Evolutionary conservation across 2,113 vertebrate species (phyloP).

Genomic region (Rafetus swinhoei): DNA sequence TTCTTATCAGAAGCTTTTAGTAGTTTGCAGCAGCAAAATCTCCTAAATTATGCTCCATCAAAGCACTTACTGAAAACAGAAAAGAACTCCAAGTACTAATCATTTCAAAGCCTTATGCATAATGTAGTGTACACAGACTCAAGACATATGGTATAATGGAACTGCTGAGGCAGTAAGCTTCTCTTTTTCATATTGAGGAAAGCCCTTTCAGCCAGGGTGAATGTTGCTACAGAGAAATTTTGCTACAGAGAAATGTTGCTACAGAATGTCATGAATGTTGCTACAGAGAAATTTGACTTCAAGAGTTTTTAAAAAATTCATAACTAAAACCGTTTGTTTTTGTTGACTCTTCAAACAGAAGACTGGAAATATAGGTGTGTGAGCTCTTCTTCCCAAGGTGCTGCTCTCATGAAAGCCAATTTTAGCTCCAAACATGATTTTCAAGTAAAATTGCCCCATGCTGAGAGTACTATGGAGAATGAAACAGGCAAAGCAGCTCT

Average conservation of each 20-base stretch:
- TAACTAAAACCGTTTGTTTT: background rate
- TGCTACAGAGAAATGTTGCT: background rate
- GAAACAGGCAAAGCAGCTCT: background rate
- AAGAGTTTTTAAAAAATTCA: background rate
- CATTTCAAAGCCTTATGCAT: background rate
- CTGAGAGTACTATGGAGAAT: background rate
- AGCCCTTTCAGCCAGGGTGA: background rate
- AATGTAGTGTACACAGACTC: background rate
- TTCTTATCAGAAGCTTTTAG: background rate
- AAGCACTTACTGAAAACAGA: background rate
- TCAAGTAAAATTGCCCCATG: background rate
- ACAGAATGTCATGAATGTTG: background rate
- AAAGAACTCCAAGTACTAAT: background rate
- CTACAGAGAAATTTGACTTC: background rate
- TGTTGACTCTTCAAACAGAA: background rate
- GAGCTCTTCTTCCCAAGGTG: background rate
- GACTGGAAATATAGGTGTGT: background rate
- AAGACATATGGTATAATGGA: background rate
- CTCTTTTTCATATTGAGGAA: background rate
- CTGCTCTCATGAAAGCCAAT: background rate
- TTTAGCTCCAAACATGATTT: constrained; percentile 2
- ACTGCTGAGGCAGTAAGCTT: background rate
- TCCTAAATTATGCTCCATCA: background rate
- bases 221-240: background rate
- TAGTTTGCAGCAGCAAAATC: background rate